Base-by-base conservation (phyloP, 2,797 vertebrate species). In the Sebastes wilsoni region DNA sequence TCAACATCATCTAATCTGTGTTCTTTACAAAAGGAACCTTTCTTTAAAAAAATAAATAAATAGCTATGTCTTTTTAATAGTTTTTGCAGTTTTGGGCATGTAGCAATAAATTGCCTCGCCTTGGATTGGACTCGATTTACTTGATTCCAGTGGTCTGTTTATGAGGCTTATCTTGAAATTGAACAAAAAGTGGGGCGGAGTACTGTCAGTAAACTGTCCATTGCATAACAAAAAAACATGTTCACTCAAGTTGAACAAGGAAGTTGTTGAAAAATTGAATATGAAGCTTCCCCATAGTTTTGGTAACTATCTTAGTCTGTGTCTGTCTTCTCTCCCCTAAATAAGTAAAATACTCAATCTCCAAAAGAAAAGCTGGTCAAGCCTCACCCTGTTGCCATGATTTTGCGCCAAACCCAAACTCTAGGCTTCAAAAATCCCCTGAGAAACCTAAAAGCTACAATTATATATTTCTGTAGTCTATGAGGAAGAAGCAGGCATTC, bases 361-460 rank as follows among this genome's bases (percentile, higher is more conserved):
- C 20, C 1, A 78, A 82, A 71, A 68, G 11, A 34, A 75, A 54
- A 36, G 18, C 20, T 52, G 49, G 12, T 3, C 12, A 30, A 54
- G 8, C 30, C 66, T 56, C 59, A 72, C 34, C 30, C 11, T 28
- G 60, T 64, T 55, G 20, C 12, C 36, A 30, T 61, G 49, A 70
- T 28, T 46, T 20, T 30, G 2, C n/a, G 58, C 58, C 75, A 83
- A 66, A 83, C 38, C 75, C 12, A 71, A 79, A 28, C 32, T 64
- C 14, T 60, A 75, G 34, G 20, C 56, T 86, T 71, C 13, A 74
- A 61, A 83, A 69, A 72, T 64, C 8, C 25, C 23, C 59, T 42
- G 5, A 67, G 64, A 84, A 82, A 72, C 10, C 30, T 55, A 72
- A 80, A 80, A 66, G 22, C 69, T 85, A 38, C 28, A 80, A 77